A percentile compares a stretch with the other conserved stretches of the same genome.
These are phyloP conservation scores for Formica selysi DNA, from an alignment of 1,140 invertebrate genomes.

Conservation along the genomic window DNA sequence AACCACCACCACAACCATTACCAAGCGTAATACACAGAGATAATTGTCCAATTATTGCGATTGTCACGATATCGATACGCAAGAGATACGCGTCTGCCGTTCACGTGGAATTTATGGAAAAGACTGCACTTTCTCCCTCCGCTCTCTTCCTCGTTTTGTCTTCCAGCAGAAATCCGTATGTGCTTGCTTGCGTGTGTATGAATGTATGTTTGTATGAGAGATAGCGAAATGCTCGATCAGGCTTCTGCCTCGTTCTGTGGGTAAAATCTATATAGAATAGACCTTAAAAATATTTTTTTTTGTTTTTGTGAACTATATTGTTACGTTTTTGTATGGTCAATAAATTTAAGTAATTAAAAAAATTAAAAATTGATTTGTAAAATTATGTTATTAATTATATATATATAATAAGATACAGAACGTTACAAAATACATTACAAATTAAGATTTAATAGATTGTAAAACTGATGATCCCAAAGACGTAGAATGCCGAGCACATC, in stretches of 20 bases:
- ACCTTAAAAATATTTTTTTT: not conserved
- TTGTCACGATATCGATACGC: slow-evolving; percentile 25
- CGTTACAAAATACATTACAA: not conserved
- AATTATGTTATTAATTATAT: slow-evolving; percentile 18
- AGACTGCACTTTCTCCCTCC: slow-evolving; percentile 54
- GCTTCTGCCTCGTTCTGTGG: not conserved
- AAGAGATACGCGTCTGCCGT: slow-evolving; percentile 52
- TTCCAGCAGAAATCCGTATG: slow-evolving; percentile 30
- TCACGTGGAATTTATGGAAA: slow-evolving; percentile 62
- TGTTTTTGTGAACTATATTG: not conserved
- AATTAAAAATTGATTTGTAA: slow-evolving; percentile 1
- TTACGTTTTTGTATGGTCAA: not conserved
- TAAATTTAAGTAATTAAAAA: slow-evolving; percentile 8
- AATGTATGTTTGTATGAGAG: not conserved
- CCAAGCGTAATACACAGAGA: slow-evolving; percentile 37
- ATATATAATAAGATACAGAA: not conserved
- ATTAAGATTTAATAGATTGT: slow-evolving; percentile 13
- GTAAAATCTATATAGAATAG: not conserved
- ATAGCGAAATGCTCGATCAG: slow-evolving; percentile 37
- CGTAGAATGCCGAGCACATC: no score
- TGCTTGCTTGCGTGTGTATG: not conserved
- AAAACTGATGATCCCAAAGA: slow-evolving; percentile 6
- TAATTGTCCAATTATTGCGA: slow-evolving; percentile 64
- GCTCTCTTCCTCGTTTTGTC: slow-evolving; percentile 60
- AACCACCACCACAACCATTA: slow-evolving; percentile 6